Evolutionary conservation across 2,888 invertebrate genomes (phyloP), one percentile per base, ranked within the genome.

Genomic region (Phortica magna): DNA sequence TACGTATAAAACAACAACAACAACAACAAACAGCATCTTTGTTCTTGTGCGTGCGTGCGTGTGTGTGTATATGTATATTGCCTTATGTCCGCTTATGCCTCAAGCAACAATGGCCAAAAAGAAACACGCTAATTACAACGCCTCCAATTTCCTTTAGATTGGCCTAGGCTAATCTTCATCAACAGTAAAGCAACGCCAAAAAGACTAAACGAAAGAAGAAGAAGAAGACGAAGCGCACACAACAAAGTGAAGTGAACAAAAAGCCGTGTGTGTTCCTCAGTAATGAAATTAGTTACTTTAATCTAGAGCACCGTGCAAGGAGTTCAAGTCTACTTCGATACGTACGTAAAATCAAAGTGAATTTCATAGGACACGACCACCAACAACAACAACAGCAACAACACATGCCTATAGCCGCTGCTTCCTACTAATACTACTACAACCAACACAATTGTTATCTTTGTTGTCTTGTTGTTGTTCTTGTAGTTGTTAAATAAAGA

Each of bases 371-470:
- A 14, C 14, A 9, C 48, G 4, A 9, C 3, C 48, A 48, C 43
- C 42, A 73, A 7, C 73, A 73, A 22, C 39, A 17, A 7, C 17
- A 57, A 12, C 71, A 55, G 22, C 48, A 71, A 53, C 57, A 57
- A 41, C 59, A 57, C n/a, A 31, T 31, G 31, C 31, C 31, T 31
- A 31, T 31, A 31, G 31, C 31, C 31, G 31, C 31, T 4, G 5
- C 31, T 4, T 31, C 2, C 31, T 31, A 31, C 31, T 0, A 48
- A 3, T 31, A 31, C 31, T 31, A 31, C 31, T 0, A 48, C 48
- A 14, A 48, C 48, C 48, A 48, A 2, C 48, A 2, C 48, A 48
- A 48, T 48, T 48, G 48, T 48, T 48, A 48, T 48, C 48, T 48
- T 31, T 31, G 31, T 31, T 31, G 31, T 31, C 5, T 31, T 31